These are phyloP conservation scores for Cynocephalus volans DNA, from an alignment of 2,113 vertebrate genomes.

Conservation along the genomic window DNA sequence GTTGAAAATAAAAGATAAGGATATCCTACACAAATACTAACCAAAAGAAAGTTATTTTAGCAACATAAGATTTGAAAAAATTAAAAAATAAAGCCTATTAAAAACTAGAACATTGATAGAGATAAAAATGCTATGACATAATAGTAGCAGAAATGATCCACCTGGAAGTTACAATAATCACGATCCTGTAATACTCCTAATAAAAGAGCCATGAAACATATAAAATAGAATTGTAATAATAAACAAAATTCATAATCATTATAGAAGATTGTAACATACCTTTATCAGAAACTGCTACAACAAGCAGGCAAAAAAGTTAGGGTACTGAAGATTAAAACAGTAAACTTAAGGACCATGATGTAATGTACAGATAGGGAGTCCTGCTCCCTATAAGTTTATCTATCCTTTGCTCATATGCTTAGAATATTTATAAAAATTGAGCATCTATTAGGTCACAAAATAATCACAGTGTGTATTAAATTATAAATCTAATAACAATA, in stretches of 20 bases:
- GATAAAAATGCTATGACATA: neutral
- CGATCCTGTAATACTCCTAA: neutral
- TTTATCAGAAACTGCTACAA: neutral
- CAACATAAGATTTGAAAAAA: slow-evolving; percentile 19
- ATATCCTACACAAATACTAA: neutral
- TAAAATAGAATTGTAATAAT: neutral
- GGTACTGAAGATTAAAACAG: neutral
- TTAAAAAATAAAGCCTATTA: neutral
- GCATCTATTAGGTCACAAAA: neutral
- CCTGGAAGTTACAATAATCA: neutral
- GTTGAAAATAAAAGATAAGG: neutral
- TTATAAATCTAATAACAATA: neutral
- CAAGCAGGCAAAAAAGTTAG: neutral
- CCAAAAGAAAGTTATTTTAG: slow-evolving; percentile 40
- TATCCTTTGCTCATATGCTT: neutral
- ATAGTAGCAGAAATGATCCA: neutral
- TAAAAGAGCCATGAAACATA: neutral
- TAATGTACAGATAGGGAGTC: neutral
- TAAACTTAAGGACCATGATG: neutral
- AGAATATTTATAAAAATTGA: neutral
- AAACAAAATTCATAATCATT: neutral
- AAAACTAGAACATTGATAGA: neutral
- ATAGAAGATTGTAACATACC: neutral
- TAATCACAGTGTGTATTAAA: neutral
- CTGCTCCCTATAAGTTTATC: neutral